Evolutionary conservation across 2,113 vertebrate genomes (phyloP).

Genomic region (Scytalopus superciliaris): DNA sequence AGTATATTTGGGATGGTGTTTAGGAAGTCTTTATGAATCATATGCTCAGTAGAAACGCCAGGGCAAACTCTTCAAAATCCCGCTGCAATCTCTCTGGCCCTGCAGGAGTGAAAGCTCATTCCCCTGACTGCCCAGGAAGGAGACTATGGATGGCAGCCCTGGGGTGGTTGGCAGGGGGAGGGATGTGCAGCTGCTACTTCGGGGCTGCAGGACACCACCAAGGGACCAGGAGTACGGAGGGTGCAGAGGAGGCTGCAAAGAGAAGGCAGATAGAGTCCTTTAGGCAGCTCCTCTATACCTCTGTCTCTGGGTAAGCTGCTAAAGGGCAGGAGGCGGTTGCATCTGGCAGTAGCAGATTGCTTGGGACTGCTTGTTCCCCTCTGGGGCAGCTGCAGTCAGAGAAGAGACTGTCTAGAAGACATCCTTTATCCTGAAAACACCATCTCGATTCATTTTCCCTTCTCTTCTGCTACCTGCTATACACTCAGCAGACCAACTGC

Average conservation of each 20-base stretch:
- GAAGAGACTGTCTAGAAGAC: neutral
- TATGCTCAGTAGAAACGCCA: neutral
- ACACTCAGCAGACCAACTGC: neutral
- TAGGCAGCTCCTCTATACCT: neutral
- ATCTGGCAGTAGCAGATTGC: neutral
- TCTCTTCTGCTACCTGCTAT: neutral
- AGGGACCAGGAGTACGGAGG: neutral
- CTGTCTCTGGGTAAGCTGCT: neutral
- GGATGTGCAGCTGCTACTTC: neutral
- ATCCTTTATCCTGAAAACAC: neutral
- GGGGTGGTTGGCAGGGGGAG: neutral
- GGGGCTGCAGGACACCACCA: neutral
- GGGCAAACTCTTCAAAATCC: neutral
- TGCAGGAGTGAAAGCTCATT: neutral
- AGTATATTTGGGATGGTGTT: neutral
- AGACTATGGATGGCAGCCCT: accelerated
- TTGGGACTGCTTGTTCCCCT: neutral
- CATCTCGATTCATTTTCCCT: neutral
- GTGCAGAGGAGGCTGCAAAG: neutral
- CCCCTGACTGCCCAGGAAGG: neutral
- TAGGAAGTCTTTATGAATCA: neutral
- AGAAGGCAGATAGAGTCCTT: neutral
- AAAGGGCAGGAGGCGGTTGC: neutral
- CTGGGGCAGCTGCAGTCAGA: neutral
- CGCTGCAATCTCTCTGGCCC: neutral